A percentile compares a stretch with the other conserved stretches of the same genome.
phyloP scores from a whole-genome alignment of 2,797 vertebrate genomes.

The Amblyraja radiata region DNA sequence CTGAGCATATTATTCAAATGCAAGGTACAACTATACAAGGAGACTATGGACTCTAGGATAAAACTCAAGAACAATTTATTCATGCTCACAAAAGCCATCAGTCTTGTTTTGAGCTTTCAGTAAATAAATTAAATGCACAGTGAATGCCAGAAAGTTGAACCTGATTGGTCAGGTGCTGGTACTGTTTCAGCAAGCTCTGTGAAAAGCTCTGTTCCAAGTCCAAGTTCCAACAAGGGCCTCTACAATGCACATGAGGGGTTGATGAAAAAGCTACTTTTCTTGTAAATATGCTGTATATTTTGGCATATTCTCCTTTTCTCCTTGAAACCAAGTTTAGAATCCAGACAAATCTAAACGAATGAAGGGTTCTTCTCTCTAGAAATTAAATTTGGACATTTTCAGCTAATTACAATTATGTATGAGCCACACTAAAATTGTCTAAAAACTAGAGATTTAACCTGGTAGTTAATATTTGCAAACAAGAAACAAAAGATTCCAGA shows the following conservation, averaged over 20 bases:
- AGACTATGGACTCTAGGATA: not conserved
- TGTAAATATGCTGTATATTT: not conserved
- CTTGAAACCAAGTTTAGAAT: not conserved
- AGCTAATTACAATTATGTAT: not conserved
- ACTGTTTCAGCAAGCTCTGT: not conserved
- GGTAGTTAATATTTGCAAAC: not conserved
- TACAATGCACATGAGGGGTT: not conserved
- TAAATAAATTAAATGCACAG: not conserved
- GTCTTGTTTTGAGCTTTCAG: not conserved
- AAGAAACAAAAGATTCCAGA: not conserved
- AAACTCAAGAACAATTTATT: not conserved
- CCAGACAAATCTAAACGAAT: not conserved
- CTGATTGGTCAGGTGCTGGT: not conserved
- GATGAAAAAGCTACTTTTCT: not conserved
- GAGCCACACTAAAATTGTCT: not conserved
- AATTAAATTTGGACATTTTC: not conserved
- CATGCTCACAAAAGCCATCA: not conserved
- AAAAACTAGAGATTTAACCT: not conserved
- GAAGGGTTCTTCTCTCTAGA: not conserved
- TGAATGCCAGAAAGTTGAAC: not conserved
- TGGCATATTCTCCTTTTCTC: not conserved
- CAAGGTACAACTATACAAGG: not conserved
- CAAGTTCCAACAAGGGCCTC: not conserved
- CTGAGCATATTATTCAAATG: conserved; percentile 6
- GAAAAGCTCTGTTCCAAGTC: not conserved